Percentiles rank a stretch among this genome's conserved stretches.
These are phyloP conservation scores for Leptinotarsa defecta DNA, from an alignment of 1,140 invertebrate genomes.

Conservation along the genomic window DNA sequence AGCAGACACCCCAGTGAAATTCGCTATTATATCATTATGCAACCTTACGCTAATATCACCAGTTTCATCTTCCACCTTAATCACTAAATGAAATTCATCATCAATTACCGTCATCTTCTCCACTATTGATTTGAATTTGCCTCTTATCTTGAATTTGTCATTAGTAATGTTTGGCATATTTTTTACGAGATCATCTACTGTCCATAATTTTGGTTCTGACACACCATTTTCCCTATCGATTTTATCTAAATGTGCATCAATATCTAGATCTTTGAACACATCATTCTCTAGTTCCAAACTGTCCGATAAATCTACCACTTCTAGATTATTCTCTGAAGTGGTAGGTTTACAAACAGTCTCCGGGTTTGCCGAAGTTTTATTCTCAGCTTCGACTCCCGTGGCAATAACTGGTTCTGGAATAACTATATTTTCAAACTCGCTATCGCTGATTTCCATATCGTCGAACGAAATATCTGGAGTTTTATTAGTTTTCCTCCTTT, in stretches of 20 bases:
- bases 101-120: constrained; percentile 42
- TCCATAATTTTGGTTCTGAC: constrained; percentile 22
- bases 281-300: constrained; percentile 24
- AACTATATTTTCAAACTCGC: constrained; percentile 28
- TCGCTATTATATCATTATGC: constrained; percentile 40
- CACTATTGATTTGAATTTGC: constrained; percentile 44
- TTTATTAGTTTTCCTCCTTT: constrained; percentile 23
- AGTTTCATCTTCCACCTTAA: constrained; percentile 41
- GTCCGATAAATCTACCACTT: not conserved
- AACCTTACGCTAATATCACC: constrained; percentile 34
- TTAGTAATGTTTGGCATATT: constrained; percentile 31
- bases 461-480: constrained; percentile 43
- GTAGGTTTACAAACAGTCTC: not conserved
- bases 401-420: not conserved
- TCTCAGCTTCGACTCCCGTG: not conserved
- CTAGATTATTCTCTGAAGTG: not conserved
- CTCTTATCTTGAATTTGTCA: constrained; percentile 47
- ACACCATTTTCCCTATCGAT: constrained; percentile 31
- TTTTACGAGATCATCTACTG: constrained; percentile 33
- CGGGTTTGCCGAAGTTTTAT: not conserved
- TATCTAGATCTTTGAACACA: constrained; percentile 40
- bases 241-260: constrained; percentile 44
- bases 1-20: constrained; percentile 33
- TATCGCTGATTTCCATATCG: constrained; percentile 35
- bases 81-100: constrained; percentile 37